These are phyloP conservation scores for Heliconius ismenius DNA, from an alignment of 2,888 invertebrate genomes.

Conservation along the genomic window DNA sequence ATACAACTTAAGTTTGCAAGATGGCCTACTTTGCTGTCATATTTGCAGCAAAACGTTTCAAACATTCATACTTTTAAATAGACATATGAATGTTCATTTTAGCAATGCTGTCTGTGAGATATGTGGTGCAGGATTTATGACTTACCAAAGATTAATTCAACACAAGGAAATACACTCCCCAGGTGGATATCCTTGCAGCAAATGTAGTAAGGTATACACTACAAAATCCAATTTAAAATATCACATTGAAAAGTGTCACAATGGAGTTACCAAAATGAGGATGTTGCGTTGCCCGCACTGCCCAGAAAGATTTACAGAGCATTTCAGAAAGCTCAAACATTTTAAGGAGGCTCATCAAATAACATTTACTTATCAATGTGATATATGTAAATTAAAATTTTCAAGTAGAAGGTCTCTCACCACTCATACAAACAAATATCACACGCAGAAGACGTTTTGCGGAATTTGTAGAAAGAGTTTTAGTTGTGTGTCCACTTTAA, in stretches of 20 bases:
- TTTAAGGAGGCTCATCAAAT: constrained; percentile 65
- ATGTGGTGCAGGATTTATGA: constrained; percentile 68
- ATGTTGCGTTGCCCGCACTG: constrained; percentile 66
- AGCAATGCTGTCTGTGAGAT: constrained; percentile 68
- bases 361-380: constrained; percentile 64
- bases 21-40: constrained; percentile 63
- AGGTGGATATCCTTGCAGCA: constrained; percentile 66
- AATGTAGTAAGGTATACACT: constrained; percentile 74
- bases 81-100: constrained; percentile 72
- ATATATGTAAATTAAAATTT: constrained; percentile 61
- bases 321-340: constrained; percentile 67
- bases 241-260: constrained; percentile 64
- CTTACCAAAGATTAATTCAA: constrained; percentile 62
- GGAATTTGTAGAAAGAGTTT: constrained; percentile 75
- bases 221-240: constrained; percentile 68
- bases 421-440: constrained; percentile 66
- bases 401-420: constrained; percentile 60
- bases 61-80: constrained; percentile 65
- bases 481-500: constrained; percentile 63
- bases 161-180: constrained; percentile 67
- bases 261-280: constrained; percentile 59
- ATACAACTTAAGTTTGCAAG: constrained; percentile 57
- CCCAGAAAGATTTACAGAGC: constrained; percentile 64
- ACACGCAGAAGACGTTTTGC: constrained; percentile 71
- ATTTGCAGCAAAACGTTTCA: constrained; percentile 63